Evolutionary conservation across 2,888 invertebrate genomes (phyloP), one percentile per base, ranked within the genome.

Genomic region (Phania funesta): DNA sequence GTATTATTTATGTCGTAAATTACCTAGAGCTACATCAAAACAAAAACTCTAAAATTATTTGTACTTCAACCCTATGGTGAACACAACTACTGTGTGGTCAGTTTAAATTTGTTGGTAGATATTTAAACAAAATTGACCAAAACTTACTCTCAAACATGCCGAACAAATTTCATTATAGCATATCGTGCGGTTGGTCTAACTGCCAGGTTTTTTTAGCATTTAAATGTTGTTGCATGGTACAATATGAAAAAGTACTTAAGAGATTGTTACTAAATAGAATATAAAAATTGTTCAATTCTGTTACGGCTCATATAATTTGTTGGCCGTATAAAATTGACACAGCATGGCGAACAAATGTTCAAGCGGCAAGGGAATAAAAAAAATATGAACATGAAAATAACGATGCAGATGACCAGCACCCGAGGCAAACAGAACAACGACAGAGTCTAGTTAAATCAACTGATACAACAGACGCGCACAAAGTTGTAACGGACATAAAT

Each of bases 261-360:
- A 32, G 58, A 32, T 48, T 48, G 32, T 56, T 70, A 46, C 58
- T n/a, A 20, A 13, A 16, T 3, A 13, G 16, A 44, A 26, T 41
- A 2, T 44, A 44, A 11, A 44, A 44, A 16, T 56, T 56, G 0
- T 24, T 20, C n/a, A 9, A 29, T 70, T 71, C 41, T 44, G 78
- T 70, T 64, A 77, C 74, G 77, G 62, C 68, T 70, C 64, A 65
- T 70, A 48, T 54, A 46, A 60, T 74, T 68, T 81, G 73, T 77
- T 82, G 82, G 70, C 78, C 74, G 78, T 74, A 82, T 70, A 70
- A 58, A 82, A 82, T 82, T 78, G 82, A 70, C 56, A 74, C 82
- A 78, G 82, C 82, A 58, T 82, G 74, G 74, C 81, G 74, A 74
- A 74, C 74, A 62, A 76, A 80, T 71, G 41, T 52, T 26, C 46